Conservation (phyloP, 2,797 vertebrate genomes). For the Steatocranus sp. region DNA sequence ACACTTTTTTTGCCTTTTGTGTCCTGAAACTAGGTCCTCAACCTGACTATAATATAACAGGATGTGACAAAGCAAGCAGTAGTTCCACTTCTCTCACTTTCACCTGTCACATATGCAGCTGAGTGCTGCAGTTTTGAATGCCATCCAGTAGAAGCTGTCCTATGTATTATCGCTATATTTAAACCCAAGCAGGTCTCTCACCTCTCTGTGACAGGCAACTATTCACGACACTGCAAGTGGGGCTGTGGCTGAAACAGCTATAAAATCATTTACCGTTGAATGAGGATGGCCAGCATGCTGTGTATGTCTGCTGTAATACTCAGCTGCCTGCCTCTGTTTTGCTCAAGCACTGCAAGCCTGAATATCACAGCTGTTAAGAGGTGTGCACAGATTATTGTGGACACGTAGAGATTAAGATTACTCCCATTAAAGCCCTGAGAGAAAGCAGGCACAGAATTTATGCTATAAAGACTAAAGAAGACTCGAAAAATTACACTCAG, state of each 20-base stretch:
- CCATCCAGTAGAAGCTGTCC: not conserved
- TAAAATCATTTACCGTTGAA: not conserved
- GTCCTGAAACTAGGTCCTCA: not conserved
- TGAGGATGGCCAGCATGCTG: not conserved
- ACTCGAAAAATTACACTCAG: not conserved
- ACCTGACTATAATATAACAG: not conserved
- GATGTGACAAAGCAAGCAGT: not conserved
- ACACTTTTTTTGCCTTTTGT: not conserved
- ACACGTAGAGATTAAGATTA: not conserved
- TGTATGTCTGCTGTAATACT: not conserved
- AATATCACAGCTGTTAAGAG: not conserved
- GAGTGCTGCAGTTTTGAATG: not conserved
- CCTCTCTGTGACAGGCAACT: not conserved
- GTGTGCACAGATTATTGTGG: not conserved
- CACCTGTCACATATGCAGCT: not conserved
- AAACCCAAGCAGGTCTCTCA: not conserved
- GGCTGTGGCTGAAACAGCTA: not conserved
- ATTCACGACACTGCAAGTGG: not conserved
- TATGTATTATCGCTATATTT: not conserved
- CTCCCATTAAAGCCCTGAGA: not conserved
- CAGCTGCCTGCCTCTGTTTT: not conserved
- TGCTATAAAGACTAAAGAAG: not conserved
- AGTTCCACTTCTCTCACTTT: not conserved
- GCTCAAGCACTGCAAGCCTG: not conserved
- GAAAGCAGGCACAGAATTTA: not conserved